phyloP scores from a whole-genome alignment of 2,888 invertebrate species.

The Automeris io region DNA sequence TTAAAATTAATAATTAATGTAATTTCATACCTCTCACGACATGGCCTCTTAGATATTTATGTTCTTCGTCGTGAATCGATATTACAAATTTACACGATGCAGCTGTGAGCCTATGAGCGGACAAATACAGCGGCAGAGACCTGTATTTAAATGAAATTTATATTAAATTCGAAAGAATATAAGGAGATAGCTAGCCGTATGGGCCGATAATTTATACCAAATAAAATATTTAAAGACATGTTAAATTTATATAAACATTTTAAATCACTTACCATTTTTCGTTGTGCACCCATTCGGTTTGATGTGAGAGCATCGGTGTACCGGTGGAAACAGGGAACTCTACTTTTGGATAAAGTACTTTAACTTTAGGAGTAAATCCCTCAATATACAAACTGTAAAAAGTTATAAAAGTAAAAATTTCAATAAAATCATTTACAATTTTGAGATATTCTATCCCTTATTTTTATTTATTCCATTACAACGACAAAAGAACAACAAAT shows the following conservation, averaged over 20 bases:
- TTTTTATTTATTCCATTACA: no score
- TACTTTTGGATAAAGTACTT: conserved; percentile 84
- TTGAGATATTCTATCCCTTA: background rate
- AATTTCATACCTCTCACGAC: conserved; percentile 87
- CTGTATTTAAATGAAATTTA: no score
- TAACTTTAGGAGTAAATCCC: conserved; percentile 83
- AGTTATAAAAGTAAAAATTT: background rate
- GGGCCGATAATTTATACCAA: conserved; percentile 76
- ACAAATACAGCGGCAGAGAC: conserved; percentile 3
- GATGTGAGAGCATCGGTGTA: conserved; percentile 88
- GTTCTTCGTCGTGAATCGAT: conserved; percentile 66
- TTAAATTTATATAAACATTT: no score
- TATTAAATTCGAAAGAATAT: no score
- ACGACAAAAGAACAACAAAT: no score
- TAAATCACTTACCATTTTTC: conserved; percentile 74
- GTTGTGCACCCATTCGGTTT: conserved; percentile 90
- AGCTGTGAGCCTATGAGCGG: conserved; percentile 4
- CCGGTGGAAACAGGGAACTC: conserved; percentile 89
- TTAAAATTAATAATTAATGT: no score
- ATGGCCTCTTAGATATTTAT: conserved; percentile 82
- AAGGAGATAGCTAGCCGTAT: no score
- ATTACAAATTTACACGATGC: conserved; percentile 8
- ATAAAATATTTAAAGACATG: no score
- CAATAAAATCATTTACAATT: background rate
- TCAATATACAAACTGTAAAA: conserved; percentile 80